Percentiles rank a stretch among this genome's conserved stretches.
Conservation (phyloP, 2,113 vertebrate species). For the Chelonoidis abingdonii region DNA sequence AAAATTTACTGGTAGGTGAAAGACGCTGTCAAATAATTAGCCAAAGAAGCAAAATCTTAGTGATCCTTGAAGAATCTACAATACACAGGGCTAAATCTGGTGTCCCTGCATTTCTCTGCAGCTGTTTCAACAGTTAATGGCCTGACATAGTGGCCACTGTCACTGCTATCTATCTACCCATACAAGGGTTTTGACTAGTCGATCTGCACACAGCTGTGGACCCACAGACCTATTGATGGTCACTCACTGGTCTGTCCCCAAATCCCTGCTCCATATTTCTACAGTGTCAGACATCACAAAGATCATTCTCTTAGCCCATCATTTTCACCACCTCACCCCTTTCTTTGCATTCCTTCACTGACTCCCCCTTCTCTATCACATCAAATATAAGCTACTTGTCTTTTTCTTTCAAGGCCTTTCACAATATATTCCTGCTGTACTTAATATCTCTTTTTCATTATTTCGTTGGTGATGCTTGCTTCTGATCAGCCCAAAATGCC, state of each 20-base stretch:
- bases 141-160: fast-evolving
- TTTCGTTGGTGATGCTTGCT: neutral
- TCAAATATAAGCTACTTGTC: neutral
- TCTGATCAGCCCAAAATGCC: neutral
- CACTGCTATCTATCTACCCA: neutral
- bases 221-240: neutral
- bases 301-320: neutral
- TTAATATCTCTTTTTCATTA: neutral
- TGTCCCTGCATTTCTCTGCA: neutral
- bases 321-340: neutral
- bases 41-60: neutral
- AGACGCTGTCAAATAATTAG: neutral
- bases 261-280: neutral
- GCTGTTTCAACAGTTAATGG: fast-evolving
- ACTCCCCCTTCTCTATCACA: neutral
- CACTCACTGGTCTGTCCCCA: neutral
- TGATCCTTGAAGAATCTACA: neutral
- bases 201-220: neutral
- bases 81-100: neutral
- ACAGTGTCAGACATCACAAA: neutral
- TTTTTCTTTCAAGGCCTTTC: neutral
- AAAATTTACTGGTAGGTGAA: neutral
- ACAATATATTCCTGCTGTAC: neutral
- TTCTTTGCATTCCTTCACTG: neutral
- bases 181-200: neutral